phyloP scores from a whole-genome alignment of 2,888 invertebrate species.

The Cotesia congregata region DNA sequence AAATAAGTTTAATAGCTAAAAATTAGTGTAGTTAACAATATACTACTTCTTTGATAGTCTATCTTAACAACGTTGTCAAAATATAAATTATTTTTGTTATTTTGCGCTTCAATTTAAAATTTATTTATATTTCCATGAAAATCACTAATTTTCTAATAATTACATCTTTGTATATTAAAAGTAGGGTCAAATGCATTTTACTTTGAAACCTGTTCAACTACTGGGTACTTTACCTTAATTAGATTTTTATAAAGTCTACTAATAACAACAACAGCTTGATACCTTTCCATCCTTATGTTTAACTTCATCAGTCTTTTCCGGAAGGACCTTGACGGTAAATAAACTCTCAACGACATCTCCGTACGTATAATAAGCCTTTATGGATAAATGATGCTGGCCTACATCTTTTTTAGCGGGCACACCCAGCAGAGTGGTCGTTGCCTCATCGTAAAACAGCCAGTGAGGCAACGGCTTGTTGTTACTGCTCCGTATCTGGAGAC shows the following conservation, averaged over 20 bases:
- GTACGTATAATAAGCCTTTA: conserved; percentile 73
- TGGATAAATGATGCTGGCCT: conserved; percentile 77
- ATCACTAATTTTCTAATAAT: no score
- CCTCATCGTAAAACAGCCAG: conserved; percentile 82
- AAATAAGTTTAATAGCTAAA: no score
- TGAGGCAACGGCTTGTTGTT: conserved; percentile 72
- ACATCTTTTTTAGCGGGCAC: conserved; percentile 79
- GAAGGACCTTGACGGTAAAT: conserved; percentile 77
- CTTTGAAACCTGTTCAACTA: no score
- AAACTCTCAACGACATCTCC: conserved; percentile 76
- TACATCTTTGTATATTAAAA: no score
- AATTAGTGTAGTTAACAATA: no score
- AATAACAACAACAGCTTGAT: conserved; percentile 27
- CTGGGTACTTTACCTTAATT: background rate
- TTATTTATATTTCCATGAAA: no score
- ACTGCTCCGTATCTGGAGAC: conserved; percentile 68
- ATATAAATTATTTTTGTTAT: no score
- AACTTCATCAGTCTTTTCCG: conserved; percentile 57
- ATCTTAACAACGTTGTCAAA: no score
- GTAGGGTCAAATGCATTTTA: no score
- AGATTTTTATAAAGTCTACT: background rate
- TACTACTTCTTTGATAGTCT: no score
- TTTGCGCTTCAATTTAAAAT: no score
- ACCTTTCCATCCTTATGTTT: conserved; percentile 63
- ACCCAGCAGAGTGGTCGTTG: conserved; percentile 80